Evolutionary conservation across 2,113 vertebrate species (phyloP).

Genomic region (Semnornis frantzii): DNA sequence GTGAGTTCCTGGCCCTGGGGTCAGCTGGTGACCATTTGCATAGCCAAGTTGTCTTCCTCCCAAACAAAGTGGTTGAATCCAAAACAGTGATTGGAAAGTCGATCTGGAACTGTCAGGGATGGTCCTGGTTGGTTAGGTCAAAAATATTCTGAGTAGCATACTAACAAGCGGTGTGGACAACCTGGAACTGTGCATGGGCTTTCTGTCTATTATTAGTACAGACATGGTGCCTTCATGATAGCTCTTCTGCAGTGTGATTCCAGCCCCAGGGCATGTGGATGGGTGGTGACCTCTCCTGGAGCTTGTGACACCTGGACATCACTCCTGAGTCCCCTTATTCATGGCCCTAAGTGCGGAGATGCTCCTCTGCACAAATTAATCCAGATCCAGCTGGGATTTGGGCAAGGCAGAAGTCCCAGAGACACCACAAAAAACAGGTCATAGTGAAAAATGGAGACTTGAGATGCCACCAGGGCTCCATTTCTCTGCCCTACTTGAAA

Average conservation of each 20-base stretch:
- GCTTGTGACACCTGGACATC: neutral
- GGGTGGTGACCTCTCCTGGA: neutral
- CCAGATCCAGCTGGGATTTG: neutral
- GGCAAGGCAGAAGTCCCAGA: neutral
- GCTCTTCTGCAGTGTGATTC: neutral
- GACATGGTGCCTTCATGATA: neutral
- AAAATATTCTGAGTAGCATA: accelerated
- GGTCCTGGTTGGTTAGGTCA: neutral
- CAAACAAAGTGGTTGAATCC: neutral
- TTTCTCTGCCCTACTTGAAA: neutral
- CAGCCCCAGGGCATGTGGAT: neutral
- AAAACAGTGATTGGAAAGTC: neutral
- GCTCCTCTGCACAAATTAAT: neutral
- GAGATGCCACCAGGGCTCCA: neutral
- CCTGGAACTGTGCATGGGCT: neutral
- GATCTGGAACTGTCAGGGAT: neutral
- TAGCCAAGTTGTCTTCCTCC: neutral
- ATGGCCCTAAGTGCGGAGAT: accelerated
- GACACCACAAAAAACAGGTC: neutral
- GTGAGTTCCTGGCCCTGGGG: neutral
- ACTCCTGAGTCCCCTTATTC: neutral
- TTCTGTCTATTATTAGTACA: accelerated
- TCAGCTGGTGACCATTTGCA: neutral
- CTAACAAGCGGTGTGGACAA: neutral
- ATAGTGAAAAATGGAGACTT: neutral